Evolutionary conservation across 2,113 vertebrate species (phyloP), one percentile per base, ranked within the genome.

Genomic region (Hyperoodon ampullatus): DNA sequence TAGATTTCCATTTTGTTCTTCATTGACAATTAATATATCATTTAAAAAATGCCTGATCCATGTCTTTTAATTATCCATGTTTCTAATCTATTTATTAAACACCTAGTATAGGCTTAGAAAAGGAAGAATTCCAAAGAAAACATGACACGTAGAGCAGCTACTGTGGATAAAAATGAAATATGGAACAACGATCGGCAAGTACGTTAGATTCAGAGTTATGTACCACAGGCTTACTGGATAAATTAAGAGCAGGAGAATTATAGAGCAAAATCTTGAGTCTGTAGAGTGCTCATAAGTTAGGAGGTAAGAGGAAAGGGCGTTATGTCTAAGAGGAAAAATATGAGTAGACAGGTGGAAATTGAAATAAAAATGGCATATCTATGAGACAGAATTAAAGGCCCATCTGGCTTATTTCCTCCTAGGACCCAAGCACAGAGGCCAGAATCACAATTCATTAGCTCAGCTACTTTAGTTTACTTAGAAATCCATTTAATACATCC

Each of bases 31-130:
- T 90, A 90, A 30, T 8, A 47, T 81, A 33, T 68, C 81, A 47
- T 19, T 60, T 47, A 28, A 58, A 85, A 94, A 50, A 63, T 18
- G 3, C 66, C 55, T 82, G 75, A 94, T 88, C 70, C 35, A 1
- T 93, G 66, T 88, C 71, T 93, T 89, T 94, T 86, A 42, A 89
- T 93, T 89, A 86, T 71, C 72, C 3, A 0, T 24, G 15, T 26
- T 70, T 97, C 66, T 53, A 11, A 65, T 78, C 91, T 91, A 10
- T 72, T 68, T 87, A 68, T 89, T 86, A 86, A 94, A 86, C 60
- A 85, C 10, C 90, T 70, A 23, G 81, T 60, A 21, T 28, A 12
- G 53, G 28, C 90, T 93, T 58, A 89, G 70, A 63, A 85, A 80
- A 47, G 53, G 65, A 75, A 88, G 18, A 53, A 0, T 89, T 94